Conservation (phyloP, 2,888 invertebrate species). For the Brachyptera putata region DNA sequence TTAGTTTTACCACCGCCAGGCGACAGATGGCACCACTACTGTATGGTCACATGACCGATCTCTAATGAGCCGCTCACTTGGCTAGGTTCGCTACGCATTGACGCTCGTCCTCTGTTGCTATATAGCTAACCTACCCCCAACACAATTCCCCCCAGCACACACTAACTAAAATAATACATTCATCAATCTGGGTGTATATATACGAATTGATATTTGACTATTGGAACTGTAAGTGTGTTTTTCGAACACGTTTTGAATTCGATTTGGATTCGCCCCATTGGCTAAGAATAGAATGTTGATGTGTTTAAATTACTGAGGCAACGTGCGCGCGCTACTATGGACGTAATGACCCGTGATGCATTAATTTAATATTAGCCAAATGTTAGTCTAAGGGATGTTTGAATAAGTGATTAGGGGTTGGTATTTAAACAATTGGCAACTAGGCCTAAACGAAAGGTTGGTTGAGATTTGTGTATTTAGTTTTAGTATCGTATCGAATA, state of each 20-base stretch:
- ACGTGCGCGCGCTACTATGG: neutral
- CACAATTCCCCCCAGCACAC: too few species aligned
- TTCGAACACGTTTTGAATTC: neutral
- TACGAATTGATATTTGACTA: neutral
- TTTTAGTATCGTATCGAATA: too few species aligned
- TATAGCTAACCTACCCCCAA: neutral
- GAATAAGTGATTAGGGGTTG: neutral
- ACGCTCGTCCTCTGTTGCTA: neutral
- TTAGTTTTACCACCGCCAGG: slow-evolving; percentile 29
- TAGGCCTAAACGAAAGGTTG: too few species aligned
- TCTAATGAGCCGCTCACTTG: slow-evolving; percentile 28
- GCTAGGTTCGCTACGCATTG: neutral
- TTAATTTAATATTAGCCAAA: neutral
- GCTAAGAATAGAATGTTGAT: neutral
- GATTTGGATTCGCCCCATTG: neutral
- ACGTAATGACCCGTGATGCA: slow-evolving; percentile 1
- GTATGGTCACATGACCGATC: slow-evolving; percentile 26
- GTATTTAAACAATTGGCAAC: too few species aligned
- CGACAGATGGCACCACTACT: slow-evolving; percentile 28
- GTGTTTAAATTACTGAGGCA: slow-evolving; percentile 4
- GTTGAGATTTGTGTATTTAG: too few species aligned
- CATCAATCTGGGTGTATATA: neutral
- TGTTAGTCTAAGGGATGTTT: neutral
- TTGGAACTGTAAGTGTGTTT: neutral
- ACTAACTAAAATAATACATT: too few species aligned